Evolutionary conservation across 2,797 vertebrate species (phyloP).

Genomic region (Erethizon dorsatum): DNA sequence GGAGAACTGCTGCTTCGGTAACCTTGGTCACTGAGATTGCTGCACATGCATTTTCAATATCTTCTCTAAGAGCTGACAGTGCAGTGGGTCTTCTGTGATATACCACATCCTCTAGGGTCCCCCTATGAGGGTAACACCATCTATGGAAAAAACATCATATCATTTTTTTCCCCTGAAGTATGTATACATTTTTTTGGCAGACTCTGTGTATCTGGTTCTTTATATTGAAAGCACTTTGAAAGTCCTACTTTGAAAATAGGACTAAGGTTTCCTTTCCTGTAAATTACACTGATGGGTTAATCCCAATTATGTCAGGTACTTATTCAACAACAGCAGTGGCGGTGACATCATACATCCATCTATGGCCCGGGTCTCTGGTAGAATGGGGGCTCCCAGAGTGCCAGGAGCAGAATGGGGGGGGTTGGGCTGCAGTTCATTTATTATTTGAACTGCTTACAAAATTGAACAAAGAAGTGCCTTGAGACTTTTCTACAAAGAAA

Average conservation of each 20-base stretch:
- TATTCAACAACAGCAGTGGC: neutral
- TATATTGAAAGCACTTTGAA: constrained; percentile 41
- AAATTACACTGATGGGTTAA: neutral
- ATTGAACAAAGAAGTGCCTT: neutral
- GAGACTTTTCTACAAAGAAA: neutral
- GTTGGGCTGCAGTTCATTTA: neutral
- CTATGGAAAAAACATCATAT: neutral
- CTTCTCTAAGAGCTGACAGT: neutral
- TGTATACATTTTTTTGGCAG: neutral
- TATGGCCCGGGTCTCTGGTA: neutral
- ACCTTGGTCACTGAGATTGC: neutral
- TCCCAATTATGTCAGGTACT: constrained; percentile 21
- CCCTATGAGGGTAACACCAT: neutral
- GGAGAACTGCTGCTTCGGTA: neutral
- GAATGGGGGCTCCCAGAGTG: neutral
- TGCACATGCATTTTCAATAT: neutral
- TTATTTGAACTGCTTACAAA: constrained; percentile 4
- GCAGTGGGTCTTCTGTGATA: neutral
- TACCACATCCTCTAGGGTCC: neutral
- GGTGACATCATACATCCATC: neutral
- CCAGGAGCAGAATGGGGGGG: neutral
- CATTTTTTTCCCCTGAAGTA: neutral
- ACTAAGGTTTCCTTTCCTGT: constrained; percentile 17
- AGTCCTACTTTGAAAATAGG: neutral
- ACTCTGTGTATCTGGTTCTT: neutral